Evolutionary conservation across 2,888 invertebrate species (phyloP), one percentile per base, ranked within the genome.

Genomic region (Suillia variegata): DNA sequence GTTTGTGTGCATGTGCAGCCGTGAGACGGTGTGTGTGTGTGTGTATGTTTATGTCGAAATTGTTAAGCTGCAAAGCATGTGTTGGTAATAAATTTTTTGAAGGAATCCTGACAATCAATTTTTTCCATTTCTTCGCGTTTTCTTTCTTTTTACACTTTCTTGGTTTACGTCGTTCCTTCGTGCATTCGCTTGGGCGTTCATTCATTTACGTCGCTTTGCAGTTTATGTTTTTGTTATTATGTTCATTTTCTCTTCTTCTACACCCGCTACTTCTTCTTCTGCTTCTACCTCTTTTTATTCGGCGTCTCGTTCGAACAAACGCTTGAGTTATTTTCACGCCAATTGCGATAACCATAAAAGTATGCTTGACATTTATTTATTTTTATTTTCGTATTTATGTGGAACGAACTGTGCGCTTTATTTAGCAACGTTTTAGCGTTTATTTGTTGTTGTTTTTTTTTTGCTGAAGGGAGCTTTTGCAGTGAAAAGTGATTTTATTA

Each of bases 81-180:
- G 45, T 33, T 57, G 31, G 38, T 38, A 38, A n/a, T 38, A 38
- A 38, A 38, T 38, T 38, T 38, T 38, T 13, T 4, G n/a, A 38
- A 38, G 38, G 12, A n/a, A 38, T 67, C 26, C 26, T 26, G 26
- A 26, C 26, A 26, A 26, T 26, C 26, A 26, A 26, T 26, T 61
- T 73, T 73, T 55, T 71, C 65, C 63, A 68, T 68, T 52, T 63
- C 62, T 67, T 67, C 64, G 59, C 65, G 62, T 64, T 61, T 55
- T 66, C 54, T 47, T 42, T 47, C 47, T 55, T 59, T 68, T 48
- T 48, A 1, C 13, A 3, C 21, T 1, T 17, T 48, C 2, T 21
- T 48, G 3, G 4, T 18, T 17, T 1, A 21, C n/a, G 56, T 62
- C 64, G 61, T 62, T 60, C n/a, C n/a, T n/a, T n/a, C n/a, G n/a